phyloP scores from a whole-genome alignment of 1,140 invertebrate genomes.

The Heliconius himera region DNA sequence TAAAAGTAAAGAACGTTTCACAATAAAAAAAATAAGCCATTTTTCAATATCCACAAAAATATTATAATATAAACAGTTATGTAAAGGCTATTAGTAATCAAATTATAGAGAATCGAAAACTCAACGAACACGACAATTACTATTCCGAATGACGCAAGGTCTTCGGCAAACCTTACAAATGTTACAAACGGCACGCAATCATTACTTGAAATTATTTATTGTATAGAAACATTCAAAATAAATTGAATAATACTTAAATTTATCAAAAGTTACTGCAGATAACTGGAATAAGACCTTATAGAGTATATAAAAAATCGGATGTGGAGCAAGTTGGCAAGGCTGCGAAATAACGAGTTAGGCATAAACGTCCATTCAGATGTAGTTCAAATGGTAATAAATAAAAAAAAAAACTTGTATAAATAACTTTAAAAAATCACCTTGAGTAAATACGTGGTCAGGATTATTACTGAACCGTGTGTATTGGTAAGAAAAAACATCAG shows the following conservation, averaged over 20 bases:
- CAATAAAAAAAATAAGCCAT: too few species aligned
- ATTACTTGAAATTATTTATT: slow-evolving; percentile 5
- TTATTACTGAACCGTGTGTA: slow-evolving; percentile 27
- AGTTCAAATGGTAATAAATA: background rate
- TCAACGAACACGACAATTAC: slow-evolving; percentile 1
- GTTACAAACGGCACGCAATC: slow-evolving; percentile 25
- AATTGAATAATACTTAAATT: background rate
- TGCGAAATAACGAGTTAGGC: background rate
- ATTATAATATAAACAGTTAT: background rate
- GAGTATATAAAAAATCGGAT: slow-evolving; percentile 8
- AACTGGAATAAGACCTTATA: background rate
- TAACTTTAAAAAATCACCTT: slow-evolving; percentile 23
- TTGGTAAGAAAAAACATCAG: slow-evolving; percentile 12
- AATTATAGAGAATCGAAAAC: background rate
- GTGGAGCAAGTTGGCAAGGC: slow-evolving; percentile 11
- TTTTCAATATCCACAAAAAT: background rate
- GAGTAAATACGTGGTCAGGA: slow-evolving; percentile 28
- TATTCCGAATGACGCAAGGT: slow-evolving; percentile 11
- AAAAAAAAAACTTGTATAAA: slow-evolving; percentile 22
- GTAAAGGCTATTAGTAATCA: slow-evolving; percentile 1
- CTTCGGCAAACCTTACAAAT: slow-evolving; percentile 31
- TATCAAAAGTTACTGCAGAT: background rate
- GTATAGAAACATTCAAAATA: background rate
- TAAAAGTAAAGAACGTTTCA: too few species aligned
- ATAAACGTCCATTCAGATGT: background rate